Base-by-base conservation (phyloP, 2,797 vertebrate species). In the Microcaecilia unicolor region DNA sequence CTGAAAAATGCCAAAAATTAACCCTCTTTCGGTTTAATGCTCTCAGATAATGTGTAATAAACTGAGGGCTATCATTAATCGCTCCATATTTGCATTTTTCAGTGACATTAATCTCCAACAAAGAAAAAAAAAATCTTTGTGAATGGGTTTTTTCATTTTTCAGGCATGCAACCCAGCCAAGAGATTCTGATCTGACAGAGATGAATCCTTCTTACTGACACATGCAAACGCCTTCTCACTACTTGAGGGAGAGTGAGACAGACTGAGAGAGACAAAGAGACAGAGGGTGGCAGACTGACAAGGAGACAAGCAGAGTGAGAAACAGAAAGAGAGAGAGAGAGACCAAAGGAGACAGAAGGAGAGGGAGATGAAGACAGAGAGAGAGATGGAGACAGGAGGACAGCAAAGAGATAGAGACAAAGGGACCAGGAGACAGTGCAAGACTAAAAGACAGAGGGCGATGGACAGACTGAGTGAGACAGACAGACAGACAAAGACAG, bases 91-190 rank as follows among this genome's bases (percentile, higher is more conserved):
- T 35, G 3, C 31, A 44, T 57, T 63, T 64, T 63, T 44, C 44
- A 64, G 50, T 55, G 25, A 51, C 58, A 57, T 54, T 58, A 34
- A 47, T 68, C 65, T 67, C 53, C 22, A 67, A 42, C 46, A n/a
- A n/a, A n/a, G n/a, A n/a, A n/a, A 44, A 24, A 44, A 21, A 57
- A 60, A 58, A 23, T 45, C 41, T 53, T 44, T 45, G 48, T 49
- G 48, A 55, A 48, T 11, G 41, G 41, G 34, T 70, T 48, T 49
- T 62, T 56, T 48, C 54, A 56, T 49, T 46, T 29, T 47, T 44
- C 55, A 62, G 58, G 58, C 64, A 57, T 61, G 68, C 68, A 64
- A 10, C 33, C 53, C 55, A 55, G 64, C 44, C 56, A 48, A 48
- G 44, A 3, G n/a, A 51, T 55, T 41, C 31, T 25, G 18, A 36